Percentiles rank a stretch among this genome's conserved stretches.
phyloP scores from a whole-genome alignment of 2,888 invertebrate genomes.

The Sicus ferrugineus region DNA sequence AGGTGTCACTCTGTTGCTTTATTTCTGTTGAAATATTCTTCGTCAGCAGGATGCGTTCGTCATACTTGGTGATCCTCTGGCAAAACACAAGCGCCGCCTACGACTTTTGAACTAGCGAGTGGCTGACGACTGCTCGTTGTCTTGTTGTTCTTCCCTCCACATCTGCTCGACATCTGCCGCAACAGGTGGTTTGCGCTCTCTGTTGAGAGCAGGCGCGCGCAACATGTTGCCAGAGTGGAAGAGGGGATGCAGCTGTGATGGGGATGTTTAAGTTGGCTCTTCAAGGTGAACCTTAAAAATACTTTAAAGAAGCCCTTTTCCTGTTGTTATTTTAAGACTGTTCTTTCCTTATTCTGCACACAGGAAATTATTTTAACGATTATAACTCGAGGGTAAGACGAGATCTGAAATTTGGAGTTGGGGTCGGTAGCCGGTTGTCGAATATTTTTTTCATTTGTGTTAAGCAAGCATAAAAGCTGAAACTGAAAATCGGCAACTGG shows the following conservation, averaged over 20 bases:
- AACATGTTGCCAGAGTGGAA: conserved; percentile 9
- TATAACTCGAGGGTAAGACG: too few species aligned
- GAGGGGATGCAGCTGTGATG: not conserved
- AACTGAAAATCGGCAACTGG: too few species aligned
- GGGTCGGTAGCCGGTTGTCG: too few species aligned
- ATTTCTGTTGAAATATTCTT: not conserved
- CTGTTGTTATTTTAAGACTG: too few species aligned
- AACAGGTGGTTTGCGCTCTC: conserved; percentile 14
- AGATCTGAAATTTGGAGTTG: too few species aligned
- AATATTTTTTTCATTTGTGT: too few species aligned
- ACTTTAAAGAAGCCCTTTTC: too few species aligned
- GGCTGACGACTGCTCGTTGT: not conserved
- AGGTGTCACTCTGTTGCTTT: not conserved
- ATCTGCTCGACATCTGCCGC: conserved; percentile 31
- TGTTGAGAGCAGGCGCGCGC: not conserved
- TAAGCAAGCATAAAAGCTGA: too few species aligned
- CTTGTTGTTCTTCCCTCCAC: conserved; percentile 26
- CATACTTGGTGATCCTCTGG: conserved; percentile 21
- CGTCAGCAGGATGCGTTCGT: not conserved
- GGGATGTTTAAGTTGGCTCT: too few species aligned
- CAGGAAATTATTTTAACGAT: too few species aligned
- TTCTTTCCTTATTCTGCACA: too few species aligned
- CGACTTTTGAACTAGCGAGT: not conserved
- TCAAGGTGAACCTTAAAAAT: not conserved
- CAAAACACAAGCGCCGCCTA: conserved; percentile 25